Evolutionary conservation across 2,797 vertebrate genomes (phyloP).

Genomic region (Mycteria americana): DNA sequence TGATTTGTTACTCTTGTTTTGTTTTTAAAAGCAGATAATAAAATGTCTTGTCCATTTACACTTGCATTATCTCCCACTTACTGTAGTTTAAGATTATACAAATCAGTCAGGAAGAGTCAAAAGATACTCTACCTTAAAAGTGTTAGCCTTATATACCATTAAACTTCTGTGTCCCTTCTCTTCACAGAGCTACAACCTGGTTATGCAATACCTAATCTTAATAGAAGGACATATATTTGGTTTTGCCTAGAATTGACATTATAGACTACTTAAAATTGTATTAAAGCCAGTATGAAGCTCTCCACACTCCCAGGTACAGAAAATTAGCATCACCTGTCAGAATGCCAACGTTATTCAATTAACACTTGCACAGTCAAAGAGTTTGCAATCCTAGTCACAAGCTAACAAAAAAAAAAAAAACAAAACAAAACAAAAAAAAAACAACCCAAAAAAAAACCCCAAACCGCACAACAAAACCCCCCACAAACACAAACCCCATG

Average conservation of each 20-base stretch:
- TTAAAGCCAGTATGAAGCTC: neutral
- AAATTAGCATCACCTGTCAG: neutral
- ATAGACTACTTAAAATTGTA: neutral
- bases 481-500: neutral
- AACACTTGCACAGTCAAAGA: neutral
- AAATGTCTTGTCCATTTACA: neutral
- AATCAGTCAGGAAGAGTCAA: neutral
- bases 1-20: neutral
- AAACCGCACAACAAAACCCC: too few species aligned
- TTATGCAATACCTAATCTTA: neutral
- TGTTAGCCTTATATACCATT: rapidly evolving
- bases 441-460: neutral
- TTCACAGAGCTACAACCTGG: neutral
- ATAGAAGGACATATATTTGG: neutral
- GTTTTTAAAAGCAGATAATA: neutral
- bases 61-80: neutral
- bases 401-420: neutral
- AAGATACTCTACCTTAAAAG: neutral
- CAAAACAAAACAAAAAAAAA: too few species aligned
- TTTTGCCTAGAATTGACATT: neutral
- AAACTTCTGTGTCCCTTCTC: neutral
- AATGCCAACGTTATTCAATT: neutral
- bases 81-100: neutral
- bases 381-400: neutral
- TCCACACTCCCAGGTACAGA: neutral